Evolutionary conservation across 1,140 invertebrate species (phyloP), one percentile per base, ranked within the genome.

Genomic region (Babylonia areolata): DNA sequence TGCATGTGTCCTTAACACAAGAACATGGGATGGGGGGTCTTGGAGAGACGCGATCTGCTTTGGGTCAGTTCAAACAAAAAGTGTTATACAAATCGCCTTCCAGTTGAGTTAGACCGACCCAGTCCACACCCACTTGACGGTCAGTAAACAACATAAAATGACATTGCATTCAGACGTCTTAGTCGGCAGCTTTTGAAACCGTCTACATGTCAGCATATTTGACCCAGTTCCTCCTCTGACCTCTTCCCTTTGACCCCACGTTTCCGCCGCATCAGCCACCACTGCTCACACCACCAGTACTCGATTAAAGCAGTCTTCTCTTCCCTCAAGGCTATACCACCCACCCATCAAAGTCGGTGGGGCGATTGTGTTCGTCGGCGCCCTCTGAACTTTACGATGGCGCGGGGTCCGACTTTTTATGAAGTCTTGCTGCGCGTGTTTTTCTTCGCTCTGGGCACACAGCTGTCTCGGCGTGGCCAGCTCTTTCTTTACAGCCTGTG

Each of bases 341-440:
- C 71, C 2, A 73, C 71, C 71, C 71, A 73, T 73, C 71, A 73
- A 73, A 73, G 71, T 73, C 71, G 71, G 71, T 73, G 31, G 71
- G 71, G 31, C 33, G 71, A 54, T 54, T 35, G 79, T 58, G 79
- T 46, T 35, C 23, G 20, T 11, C 42, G 79, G 79, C 40, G 79
- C 79, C 79, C 42, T 81, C n/a, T 81, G 79, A 81, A 51, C 79
- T 81, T 81, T 81, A 81, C 28, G 31, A 23, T 58, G 79, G 79
- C 79, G 79, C 79, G 28, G n/a, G 42, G 79, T 58, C 79, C 12
- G 42, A 9, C 79, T 46, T 81, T 46, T 81, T 81, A 46, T 81
- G 40, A 81, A 81, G 79, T 81, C 79, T 46, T 54, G 42, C 79
- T 46, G 35, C 33, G 40, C 58, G 40, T 81, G 39, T 51, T 79